Evolutionary conservation across 2,113 vertebrate genomes (phyloP).

Genomic region (Bostrychus sinensis): DNA sequence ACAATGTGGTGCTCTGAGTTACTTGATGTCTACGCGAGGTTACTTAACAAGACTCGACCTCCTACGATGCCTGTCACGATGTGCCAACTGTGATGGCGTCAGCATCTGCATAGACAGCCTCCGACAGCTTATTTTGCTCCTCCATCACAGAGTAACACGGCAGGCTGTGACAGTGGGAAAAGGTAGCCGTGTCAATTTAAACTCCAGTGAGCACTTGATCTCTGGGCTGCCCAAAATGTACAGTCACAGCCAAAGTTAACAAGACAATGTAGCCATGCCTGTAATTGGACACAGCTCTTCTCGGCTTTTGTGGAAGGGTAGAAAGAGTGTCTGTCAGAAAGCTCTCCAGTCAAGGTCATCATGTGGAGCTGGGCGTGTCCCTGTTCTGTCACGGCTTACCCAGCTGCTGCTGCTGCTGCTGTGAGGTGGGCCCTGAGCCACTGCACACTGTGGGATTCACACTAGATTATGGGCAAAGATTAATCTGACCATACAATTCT

Average conservation of each 20-base stretch:
- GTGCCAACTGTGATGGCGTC: constrained; percentile 56
- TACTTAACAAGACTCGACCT: constrained; percentile 57
- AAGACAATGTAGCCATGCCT: constrained; percentile 60
- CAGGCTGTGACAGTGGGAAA: constrained; percentile 63
- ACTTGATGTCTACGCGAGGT: constrained; percentile 24
- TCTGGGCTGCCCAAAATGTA: constrained; percentile 52
- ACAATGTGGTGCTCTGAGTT: constrained; percentile 10
- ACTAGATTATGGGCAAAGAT: constrained; percentile 70
- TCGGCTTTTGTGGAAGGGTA: constrained; percentile 40
- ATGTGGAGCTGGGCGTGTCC: constrained; percentile 38
- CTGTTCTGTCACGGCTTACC: constrained; percentile 55
- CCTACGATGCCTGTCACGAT: constrained; percentile 62
- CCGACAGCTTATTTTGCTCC: constrained; percentile 59
- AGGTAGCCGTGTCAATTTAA: constrained; percentile 70
- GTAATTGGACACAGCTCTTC: constrained; percentile 62
- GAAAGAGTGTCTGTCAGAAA: constrained; percentile 48
- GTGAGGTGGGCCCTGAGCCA: constrained; percentile 35
- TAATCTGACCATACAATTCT: constrained; percentile 63
- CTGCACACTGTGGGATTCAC: constrained; percentile 31
- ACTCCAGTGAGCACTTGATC: constrained; percentile 62
- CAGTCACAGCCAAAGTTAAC: constrained; percentile 60
- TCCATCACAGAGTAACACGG: constrained; percentile 58
- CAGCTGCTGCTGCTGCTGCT: constrained; percentile 50
- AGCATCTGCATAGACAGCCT: constrained; percentile 61
- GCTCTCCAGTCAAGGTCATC: constrained; percentile 58